Conservation (phyloP, 2,888 invertebrate genomes). For the Drosophila melanocephala region DNA sequence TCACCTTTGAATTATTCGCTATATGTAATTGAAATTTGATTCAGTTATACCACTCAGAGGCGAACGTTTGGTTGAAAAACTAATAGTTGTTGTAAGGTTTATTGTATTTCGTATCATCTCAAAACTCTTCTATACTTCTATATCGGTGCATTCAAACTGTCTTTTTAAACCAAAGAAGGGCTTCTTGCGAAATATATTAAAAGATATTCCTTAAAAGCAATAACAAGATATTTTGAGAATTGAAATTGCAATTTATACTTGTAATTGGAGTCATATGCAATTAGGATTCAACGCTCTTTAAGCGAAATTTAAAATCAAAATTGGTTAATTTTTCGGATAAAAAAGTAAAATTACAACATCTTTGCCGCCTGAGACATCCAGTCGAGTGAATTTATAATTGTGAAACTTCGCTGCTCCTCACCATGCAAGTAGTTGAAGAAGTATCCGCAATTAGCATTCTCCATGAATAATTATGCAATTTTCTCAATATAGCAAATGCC, state of each 20-base stretch:
- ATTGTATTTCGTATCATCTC: background rate
- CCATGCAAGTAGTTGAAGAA: constrained; percentile 7
- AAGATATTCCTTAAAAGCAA: background rate
- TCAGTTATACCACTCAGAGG: constrained; percentile 1
- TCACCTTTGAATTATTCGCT: background rate
- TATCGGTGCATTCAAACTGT: too few relatives aligned
- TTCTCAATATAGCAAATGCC: background rate
- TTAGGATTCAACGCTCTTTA: background rate
- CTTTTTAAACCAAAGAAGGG: background rate
- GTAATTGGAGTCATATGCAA: too few relatives aligned
- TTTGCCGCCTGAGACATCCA: too few relatives aligned
- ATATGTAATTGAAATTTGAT: background rate
- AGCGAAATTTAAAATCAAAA: background rate
- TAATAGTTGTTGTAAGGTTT: background rate
- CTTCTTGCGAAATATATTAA: constrained; percentile 1
- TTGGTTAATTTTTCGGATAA: too few relatives aligned
- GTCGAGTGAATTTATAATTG: too few relatives aligned
- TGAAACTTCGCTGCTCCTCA: background rate
- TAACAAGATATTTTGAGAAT: constrained; percentile 2
- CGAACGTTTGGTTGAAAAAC: background rate
- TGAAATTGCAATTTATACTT: background rate
- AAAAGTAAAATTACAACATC: background rate
- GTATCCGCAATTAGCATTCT: constrained; percentile 13
- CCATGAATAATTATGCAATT: constrained; percentile 4
- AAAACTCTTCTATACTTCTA: background rate